Evolutionary conservation across 2,888 invertebrate genomes (phyloP).

Genomic region (Platerodrilus igneus): DNA sequence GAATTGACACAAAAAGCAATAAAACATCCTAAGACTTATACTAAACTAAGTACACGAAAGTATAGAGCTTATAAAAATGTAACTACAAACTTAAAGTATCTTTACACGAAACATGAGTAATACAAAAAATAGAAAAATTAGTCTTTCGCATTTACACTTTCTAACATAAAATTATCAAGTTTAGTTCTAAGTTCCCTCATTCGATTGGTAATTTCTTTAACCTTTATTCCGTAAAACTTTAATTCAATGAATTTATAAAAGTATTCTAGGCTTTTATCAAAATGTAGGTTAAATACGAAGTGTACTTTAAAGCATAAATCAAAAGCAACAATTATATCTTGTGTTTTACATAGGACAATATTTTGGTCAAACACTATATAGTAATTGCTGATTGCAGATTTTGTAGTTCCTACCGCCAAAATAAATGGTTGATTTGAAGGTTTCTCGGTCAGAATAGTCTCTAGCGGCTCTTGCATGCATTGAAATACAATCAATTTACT

Average conservation of each 20-base stretch:
- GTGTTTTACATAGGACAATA: too few relatives aligned
- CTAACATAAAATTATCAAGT: background rate
- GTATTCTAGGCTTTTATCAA: slow-evolving; percentile 1
- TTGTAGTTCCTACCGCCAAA: background rate
- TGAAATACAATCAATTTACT: background rate
- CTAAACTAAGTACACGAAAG: too few relatives aligned
- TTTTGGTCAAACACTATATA: background rate
- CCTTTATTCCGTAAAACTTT: slow-evolving; percentile 3
- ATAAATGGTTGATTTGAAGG: background rate
- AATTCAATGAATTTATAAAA: slow-evolving; percentile 5
- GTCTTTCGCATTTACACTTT: too few relatives aligned
- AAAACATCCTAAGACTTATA: background rate
- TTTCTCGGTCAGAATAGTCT: background rate
- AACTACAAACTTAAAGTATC: too few relatives aligned
- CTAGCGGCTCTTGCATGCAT: background rate
- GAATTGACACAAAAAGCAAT: background rate
- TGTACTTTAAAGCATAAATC: slow-evolving; percentile 7
- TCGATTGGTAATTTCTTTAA: background rate
- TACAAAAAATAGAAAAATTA: too few relatives aligned
- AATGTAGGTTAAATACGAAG: slow-evolving; percentile 5
- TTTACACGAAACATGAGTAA: too few relatives aligned
- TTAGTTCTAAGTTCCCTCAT: slow-evolving; percentile 3
- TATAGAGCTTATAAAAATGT: too few relatives aligned
- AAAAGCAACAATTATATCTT: background rate
- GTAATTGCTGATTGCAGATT: background rate